A percentile compares a stretch with the other conserved stretches of the same genome.
Conservation (phyloP, 1,140 invertebrate species). For the Sipha flava region DNA sequence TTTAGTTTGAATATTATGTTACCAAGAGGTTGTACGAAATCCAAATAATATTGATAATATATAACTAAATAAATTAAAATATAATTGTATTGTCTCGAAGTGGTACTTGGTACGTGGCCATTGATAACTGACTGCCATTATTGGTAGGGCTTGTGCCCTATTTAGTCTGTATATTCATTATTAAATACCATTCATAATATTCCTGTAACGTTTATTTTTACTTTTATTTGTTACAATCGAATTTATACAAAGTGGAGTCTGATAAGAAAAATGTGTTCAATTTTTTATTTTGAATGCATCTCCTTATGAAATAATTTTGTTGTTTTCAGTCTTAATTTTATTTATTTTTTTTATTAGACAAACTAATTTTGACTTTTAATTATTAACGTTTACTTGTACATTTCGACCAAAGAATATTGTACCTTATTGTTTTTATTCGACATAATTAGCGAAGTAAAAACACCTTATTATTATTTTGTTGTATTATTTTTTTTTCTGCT, state of each 20-base stretch:
- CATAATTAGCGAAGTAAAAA: background rate
- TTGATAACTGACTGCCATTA: constrained; percentile 6
- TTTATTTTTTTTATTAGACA: background rate
- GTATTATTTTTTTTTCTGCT: background rate
- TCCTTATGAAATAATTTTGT: background rate
- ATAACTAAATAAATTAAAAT: background rate
- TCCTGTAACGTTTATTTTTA: background rate
- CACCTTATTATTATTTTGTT: background rate
- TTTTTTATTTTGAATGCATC: background rate
- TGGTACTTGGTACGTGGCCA: background rate
- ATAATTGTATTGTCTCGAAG: background rate
- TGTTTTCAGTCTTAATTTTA: constrained; percentile 3
- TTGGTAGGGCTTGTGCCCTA: background rate
- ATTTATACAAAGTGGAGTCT: constrained; percentile 30
- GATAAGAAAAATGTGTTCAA: constrained; percentile 16
- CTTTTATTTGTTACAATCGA: constrained; percentile 7
- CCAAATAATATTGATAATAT: background rate
- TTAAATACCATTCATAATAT: background rate
- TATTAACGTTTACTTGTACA: background rate
- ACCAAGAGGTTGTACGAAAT: constrained; percentile 9
- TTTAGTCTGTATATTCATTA: constrained; percentile 4
- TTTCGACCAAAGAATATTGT: constrained; percentile 19
- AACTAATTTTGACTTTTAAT: background rate
- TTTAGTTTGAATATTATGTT: constrained; percentile 15
- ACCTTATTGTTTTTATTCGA: background rate